Conservation (phyloP, 2,888 invertebrate species). For the Meliscaeva auricollis region DNA sequence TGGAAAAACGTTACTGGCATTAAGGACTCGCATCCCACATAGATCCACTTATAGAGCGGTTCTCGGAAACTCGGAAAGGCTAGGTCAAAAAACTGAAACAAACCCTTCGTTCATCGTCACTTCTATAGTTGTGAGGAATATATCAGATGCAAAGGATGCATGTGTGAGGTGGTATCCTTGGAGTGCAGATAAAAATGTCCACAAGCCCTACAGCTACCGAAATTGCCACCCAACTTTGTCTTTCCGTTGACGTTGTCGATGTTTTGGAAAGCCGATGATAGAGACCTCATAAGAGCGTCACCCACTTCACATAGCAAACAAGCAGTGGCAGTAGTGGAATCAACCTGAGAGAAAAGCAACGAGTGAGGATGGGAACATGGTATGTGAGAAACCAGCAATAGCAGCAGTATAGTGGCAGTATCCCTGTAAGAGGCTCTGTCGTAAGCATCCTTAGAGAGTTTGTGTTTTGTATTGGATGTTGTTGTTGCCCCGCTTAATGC, state of each 20-base stretch:
- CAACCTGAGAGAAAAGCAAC: constrained; percentile 42
- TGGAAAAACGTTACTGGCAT: constrained; percentile 41
- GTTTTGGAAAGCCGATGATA: constrained; percentile 70
- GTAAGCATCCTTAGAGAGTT: constrained; percentile 63
- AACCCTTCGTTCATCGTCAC: constrained; percentile 17
- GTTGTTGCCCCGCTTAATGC: constrained; percentile 62
- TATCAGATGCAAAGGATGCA: constrained; percentile 59
- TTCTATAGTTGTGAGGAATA: not conserved
- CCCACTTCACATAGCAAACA: constrained; percentile 58
- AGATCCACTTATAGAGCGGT: constrained; percentile 37
- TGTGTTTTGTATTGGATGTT: constrained; percentile 55
- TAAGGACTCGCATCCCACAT: constrained; percentile 23
- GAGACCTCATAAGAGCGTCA: constrained; percentile 70
- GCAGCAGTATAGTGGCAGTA: constrained; percentile 47
- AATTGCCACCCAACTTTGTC: constrained; percentile 65
- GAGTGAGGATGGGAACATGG: constrained; percentile 2
- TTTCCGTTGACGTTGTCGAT: constrained; percentile 67
- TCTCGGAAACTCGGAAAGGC: constrained; percentile 30
- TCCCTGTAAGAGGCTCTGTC: constrained; percentile 59
- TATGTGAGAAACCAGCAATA: not conserved
- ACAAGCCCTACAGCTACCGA: constrained; percentile 51
- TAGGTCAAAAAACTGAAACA: constrained; percentile 65
- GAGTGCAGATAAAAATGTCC: constrained; percentile 70
- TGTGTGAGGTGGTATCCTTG: constrained; percentile 65
- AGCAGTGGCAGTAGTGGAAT: not conserved